A percentile compares a stretch with the other conserved stretches of the same genome.
Conservation (phyloP, 2,888 invertebrate genomes). For the Aethes cnicana region DNA sequence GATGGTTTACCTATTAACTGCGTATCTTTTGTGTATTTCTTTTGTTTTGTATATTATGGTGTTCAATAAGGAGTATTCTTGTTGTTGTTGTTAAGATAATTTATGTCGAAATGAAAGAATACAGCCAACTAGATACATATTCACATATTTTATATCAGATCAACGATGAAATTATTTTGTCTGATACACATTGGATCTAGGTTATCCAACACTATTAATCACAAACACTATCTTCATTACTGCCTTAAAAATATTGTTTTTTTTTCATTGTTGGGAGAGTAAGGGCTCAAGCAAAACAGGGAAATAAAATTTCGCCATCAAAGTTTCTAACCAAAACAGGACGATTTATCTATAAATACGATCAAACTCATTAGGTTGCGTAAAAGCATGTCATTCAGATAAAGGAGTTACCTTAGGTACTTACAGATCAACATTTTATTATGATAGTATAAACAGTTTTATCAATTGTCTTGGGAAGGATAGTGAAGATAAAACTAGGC, state of each 20-base stretch:
- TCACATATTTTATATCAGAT: constrained; percentile 21
- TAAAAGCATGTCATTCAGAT: constrained; percentile 43
- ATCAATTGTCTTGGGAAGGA: constrained; percentile 31
- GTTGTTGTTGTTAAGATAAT: no score
- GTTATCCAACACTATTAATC: constrained; percentile 39
- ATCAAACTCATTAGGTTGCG: no score
- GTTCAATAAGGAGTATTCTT: no score
- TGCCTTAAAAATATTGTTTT: not conserved
- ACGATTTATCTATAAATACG: no score
- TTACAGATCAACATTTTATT: constrained; percentile 42
- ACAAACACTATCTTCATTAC: constrained; percentile 47
- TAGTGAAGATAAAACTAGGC: constrained; percentile 40
- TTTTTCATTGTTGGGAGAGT: not conserved
- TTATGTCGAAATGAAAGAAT: no score
- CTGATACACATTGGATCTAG: constrained; percentile 17
- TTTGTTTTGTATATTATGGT: no score
- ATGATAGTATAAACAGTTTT: constrained; percentile 31
- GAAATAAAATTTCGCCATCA: no score
- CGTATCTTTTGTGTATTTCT: no score
- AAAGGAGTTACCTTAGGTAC: constrained; percentile 22
- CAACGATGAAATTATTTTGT: constrained; percentile 20
- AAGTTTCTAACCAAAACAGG: no score
- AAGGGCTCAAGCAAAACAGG: no score
- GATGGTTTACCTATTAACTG: no score
- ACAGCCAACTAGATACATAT: no score